phyloP scores from a whole-genome alignment of 2,113 vertebrate species.

The Trinectes maculatus region DNA sequence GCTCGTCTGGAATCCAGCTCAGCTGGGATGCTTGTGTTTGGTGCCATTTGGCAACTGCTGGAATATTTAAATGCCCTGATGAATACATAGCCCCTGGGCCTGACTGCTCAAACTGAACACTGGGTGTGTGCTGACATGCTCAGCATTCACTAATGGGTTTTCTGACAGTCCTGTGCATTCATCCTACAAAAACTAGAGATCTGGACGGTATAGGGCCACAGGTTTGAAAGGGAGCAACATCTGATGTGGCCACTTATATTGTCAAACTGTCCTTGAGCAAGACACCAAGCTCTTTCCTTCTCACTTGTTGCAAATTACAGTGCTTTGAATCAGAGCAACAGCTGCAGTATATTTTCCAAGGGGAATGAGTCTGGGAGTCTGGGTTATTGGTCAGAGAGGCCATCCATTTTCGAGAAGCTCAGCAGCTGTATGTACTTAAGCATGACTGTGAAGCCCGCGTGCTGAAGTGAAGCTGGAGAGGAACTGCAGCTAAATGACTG shows the following conservation, averaged over 20 bases:
- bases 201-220: constrained; percentile 44
- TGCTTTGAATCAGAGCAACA: constrained; percentile 51
- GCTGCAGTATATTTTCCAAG: constrained; percentile 46
- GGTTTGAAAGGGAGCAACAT: constrained; percentile 46
- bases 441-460: constrained; percentile 28
- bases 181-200: constrained; percentile 60
- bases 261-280: constrained; percentile 46
- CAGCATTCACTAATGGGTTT: constrained; percentile 77
- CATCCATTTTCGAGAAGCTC: constrained; percentile 43
- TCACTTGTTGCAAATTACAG: constrained; percentile 53
- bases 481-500: constrained; percentile 5
- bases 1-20: constrained; percentile 54
- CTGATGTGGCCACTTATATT: constrained; percentile 42
- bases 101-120: constrained; percentile 69
- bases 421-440: constrained; percentile 52
- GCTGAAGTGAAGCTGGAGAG: constrained; percentile 30
- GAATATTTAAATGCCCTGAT: constrained; percentile 79
- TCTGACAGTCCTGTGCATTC: constrained; percentile 74
- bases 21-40: constrained; percentile 54
- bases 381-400: constrained; percentile 36
- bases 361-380: constrained; percentile 18
- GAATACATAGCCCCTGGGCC: constrained; percentile 75
- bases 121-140: constrained; percentile 65
- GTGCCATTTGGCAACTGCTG: constrained; percentile 78
- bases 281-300: constrained; percentile 17